Evolutionary conservation across 1,140 invertebrate species (phyloP), one percentile per base, ranked within the genome.

Genomic region (Macrocentrus cingulum): DNA sequence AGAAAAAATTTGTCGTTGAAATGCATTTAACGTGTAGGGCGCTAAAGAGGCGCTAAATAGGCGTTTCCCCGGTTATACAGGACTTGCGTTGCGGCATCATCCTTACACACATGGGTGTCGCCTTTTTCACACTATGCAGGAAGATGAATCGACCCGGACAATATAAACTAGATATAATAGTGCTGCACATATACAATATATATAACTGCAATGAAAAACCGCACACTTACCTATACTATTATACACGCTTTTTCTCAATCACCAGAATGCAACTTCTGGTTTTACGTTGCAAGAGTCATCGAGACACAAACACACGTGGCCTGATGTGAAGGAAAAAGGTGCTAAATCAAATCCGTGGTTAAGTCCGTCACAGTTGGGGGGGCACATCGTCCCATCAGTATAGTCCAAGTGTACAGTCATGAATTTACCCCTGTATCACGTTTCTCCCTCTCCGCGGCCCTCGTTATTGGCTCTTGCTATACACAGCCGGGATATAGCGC

Each of bases 41-140:
- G 29, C 29, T 37, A 48, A 48, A 56, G 1, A 48, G 42, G 53
- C 42, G 42, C 53, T 56, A 56, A 56, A 56, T 56, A 56, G 54
- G 54, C 44, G 54, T 56, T 42, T 56, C 54, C 25, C 29, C 20
- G 25, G 54, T n/a, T n/a, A n/a, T n/a, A n/a, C n/a, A n/a, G n/a
- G n/a, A n/a, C 54, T 56, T 56, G 42, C 54, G 54, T 56, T 56
- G 25, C 32, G 25, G 18, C 42, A 37, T 56, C 8, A 11, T 46
- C 29, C 16, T 16, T 44, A 32, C 48, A 34, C 37, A 19, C 48
- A 11, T 56, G 29, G 8, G 36, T 39, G 36, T 39, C 36, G 6
- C 29, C 11, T 13, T n/a, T 39, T 39, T 8, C 4, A 39, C 2
- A 39, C n/a, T n/a, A n/a, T n/a, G 7, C 3, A 39, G 11, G 11